phyloP scores from a whole-genome alignment of 1,140 invertebrate genomes.

The Meloidogyne hapla region DNA sequence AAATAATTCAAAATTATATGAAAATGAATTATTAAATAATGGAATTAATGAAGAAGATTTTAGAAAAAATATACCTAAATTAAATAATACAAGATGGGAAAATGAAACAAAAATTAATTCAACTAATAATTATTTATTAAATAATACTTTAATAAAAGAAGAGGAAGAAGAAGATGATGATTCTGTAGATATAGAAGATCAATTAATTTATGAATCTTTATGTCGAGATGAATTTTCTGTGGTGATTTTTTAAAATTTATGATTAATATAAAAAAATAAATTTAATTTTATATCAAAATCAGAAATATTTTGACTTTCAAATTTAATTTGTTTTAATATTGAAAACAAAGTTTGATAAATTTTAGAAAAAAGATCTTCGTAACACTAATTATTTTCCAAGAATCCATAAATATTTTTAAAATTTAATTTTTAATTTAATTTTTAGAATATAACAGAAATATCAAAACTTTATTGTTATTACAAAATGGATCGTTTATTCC shows the following conservation, averaged over 20 bases:
- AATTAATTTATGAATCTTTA: constrained; percentile 56
- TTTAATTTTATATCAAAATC: constrained; percentile 67
- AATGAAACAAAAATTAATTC: not conserved
- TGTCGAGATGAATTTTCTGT: constrained; percentile 18
- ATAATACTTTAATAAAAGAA: too few relatives aligned
- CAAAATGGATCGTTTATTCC: constrained; percentile 68
- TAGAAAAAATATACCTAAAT: not conserved
- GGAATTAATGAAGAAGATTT: not conserved
- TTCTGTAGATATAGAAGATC: not conserved
- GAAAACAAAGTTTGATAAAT: too few relatives aligned
- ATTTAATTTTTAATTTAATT: not conserved
- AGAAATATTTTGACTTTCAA: not conserved
- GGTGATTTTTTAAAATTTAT: not conserved
- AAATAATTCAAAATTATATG: constrained; percentile 11
- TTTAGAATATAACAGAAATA: constrained; percentile 7
- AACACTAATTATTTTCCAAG: not conserved
- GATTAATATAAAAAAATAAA: constrained; percentile 37
- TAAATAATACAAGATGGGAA: not conserved
- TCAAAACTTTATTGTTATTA: constrained; percentile 71
- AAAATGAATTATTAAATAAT: not conserved
- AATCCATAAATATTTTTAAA: not conserved
- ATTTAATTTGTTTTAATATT: too few relatives aligned
- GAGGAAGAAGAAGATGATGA: too few relatives aligned
- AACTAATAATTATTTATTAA: too few relatives aligned
- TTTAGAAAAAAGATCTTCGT: too few relatives aligned